Evolutionary conservation across 2,797 vertebrate species (phyloP), one percentile per base, ranked within the genome.

Genomic region (Sardinella longiceps): DNA sequence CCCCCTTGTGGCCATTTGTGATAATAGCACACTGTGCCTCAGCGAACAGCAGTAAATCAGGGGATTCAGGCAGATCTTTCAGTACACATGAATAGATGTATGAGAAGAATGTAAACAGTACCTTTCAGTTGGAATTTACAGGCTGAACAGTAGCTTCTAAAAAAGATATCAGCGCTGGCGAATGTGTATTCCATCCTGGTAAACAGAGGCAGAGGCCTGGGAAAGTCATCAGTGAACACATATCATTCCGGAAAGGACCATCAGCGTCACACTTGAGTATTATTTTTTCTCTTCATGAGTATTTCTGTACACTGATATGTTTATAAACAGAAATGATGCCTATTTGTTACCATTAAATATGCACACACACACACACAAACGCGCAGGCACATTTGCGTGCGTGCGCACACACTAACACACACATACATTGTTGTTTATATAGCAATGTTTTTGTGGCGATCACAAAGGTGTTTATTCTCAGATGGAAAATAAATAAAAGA

Each of bases 1-100:
- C 87, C 89, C 84, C 81, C 89, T 87, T 82, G 87, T 89, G 89
- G 87, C 58, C 80, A 84, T 18, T 80, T 7, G 3, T 50, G 48
- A 14, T 50, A 11, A 14, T 45, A 58, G 28, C 43, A 56, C 33
- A n/a, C 56, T 5, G 23, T 33, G 51, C 50, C 39, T n/a, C 3
- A 56, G 43, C 5, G 18, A 46, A 25, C 23, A 46, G 43, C 23
- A 23, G 81, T 84, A 70, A 86, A 80, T 81, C 33, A 80, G 51
- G 11, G 80, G 45, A 18, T 37, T 37, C 25, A 30, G 11, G 28
- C 28, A 63, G 10, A 70, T 70, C 63, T 70, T 33, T 63, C 60
- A 33, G 48, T 18, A 50, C 11, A 37, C 66, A 37, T 10, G 66
- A 6, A 7, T 30, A 37, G 15, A 39, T 37, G 30, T 37, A 74